phyloP scores from a whole-genome alignment of 1,140 invertebrate genomes.

The Diachasmimorpha longicaudata region DNA sequence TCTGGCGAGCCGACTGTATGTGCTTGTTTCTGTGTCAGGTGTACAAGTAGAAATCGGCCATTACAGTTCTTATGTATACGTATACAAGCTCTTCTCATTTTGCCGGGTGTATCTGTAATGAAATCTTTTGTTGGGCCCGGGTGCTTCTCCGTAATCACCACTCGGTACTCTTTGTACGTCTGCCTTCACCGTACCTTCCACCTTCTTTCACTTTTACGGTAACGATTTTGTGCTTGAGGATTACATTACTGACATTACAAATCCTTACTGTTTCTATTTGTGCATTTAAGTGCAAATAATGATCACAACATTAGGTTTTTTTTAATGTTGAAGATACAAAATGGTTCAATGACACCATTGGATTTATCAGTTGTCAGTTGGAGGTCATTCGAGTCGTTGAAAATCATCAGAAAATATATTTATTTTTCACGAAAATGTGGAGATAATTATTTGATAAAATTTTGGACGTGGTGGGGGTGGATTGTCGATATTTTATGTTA shows the following conservation, averaged over 20 bases:
- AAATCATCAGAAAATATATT: too few species aligned
- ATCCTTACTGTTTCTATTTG: background rate
- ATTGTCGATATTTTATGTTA: too few species aligned
- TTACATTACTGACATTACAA: background rate
- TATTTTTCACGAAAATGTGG: too few species aligned
- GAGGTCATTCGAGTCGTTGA: too few species aligned
- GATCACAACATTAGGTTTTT: background rate
- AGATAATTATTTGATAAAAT: too few species aligned
- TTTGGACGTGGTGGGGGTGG: too few species aligned
- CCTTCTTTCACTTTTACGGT: background rate
- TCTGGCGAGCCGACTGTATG: background rate
- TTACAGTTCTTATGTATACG: conserved; percentile 45
- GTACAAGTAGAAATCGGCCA: conserved; percentile 39
- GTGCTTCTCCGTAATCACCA: conserved; percentile 11
- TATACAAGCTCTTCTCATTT: conserved; percentile 45
- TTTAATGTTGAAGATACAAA: background rate
- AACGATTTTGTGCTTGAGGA: background rate
- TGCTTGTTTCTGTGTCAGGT: conserved; percentile 3
- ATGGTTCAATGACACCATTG: background rate
- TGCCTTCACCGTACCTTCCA: background rate
- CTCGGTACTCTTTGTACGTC: conserved; percentile 19
- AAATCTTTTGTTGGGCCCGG: conserved; percentile 43
- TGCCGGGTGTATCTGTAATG: conserved; percentile 50
- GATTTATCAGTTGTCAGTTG: background rate
- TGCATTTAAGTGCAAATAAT: conserved; percentile 1